These are phyloP conservation scores for Ichneumon xanthorius DNA, from an alignment of 2,888 invertebrate species.

Conservation along the genomic window DNA sequence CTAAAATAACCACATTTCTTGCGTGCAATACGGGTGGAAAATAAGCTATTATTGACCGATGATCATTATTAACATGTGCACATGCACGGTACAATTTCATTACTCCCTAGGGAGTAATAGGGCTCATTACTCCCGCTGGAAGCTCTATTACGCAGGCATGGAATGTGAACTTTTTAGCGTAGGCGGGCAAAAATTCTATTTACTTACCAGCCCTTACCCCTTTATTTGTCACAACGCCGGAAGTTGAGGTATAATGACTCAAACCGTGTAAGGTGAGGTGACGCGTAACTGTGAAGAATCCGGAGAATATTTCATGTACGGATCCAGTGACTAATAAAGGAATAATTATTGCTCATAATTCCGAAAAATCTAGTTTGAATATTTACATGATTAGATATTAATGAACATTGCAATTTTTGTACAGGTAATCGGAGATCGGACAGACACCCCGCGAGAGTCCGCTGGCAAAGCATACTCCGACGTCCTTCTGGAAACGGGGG, in stretches of 20 bases:
- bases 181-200: no score
- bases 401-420: conserved; percentile 13
- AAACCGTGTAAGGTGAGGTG: not conserved
- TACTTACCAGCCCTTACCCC: no score
- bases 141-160: no score
- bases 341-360: not conserved
- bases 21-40: no score
- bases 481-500: conserved; percentile 88
- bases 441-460: conserved; percentile 36
- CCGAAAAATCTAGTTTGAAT: not conserved
- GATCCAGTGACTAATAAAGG: not conserved
- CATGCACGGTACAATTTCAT: no score
- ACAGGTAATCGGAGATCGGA: conserved; percentile 71
- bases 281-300: not conserved
- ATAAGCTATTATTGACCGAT: no score
- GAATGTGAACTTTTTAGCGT: no score
- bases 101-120: no score
- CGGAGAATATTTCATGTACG: not conserved
- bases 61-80: no score
- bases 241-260: not conserved
- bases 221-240: no score
- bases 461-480: conserved; percentile 83
- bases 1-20: no score
- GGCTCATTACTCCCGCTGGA: no score
- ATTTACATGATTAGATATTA: not conserved